phyloP scores from a whole-genome alignment of 1,140 invertebrate species.

The Brachionus koreanus region DNA sequence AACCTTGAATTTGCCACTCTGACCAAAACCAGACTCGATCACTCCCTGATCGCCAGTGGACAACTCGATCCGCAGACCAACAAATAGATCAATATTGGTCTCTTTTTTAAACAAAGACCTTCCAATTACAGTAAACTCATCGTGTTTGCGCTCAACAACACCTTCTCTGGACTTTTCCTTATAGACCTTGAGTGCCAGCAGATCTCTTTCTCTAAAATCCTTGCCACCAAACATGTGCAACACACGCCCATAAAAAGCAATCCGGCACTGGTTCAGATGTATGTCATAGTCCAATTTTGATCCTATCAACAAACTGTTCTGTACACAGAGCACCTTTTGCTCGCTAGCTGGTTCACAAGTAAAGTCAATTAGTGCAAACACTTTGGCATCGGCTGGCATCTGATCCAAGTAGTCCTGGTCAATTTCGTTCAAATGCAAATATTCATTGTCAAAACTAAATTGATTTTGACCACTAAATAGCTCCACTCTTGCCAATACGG shows the following conservation, averaged over 20 bases:
- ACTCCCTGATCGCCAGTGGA: conserved; percentile 66
- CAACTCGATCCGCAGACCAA: conserved; percentile 64
- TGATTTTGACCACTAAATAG: conserved; percentile 59
- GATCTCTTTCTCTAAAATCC: conserved; percentile 57
- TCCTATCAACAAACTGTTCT: conserved; percentile 63
- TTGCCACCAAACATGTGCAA: conserved; percentile 60
- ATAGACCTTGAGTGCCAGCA: conserved; percentile 60
- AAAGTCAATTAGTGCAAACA: conserved; percentile 26
- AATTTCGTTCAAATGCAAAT: conserved; percentile 48
- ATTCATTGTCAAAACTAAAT: conserved; percentile 61
- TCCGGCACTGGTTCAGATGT: conserved; percentile 65
- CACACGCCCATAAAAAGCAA: conserved; percentile 69
- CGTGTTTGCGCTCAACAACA: conserved; percentile 64
- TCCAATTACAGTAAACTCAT: conserved; percentile 66
- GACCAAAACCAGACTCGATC: conserved; percentile 70
- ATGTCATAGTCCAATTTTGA: conserved; percentile 70
- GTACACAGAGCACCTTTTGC: conserved; percentile 2
- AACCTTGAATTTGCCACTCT: conserved; percentile 71
- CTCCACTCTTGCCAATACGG: conserved; percentile 65
- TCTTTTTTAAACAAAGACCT: conserved; percentile 71
- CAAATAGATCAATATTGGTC: conserved; percentile 66
- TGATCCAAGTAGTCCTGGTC: conserved; percentile 55
- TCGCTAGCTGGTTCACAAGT: neutral
- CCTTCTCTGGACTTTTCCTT: conserved; percentile 67
- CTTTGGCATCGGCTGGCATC: conserved; percentile 46